phyloP scores from a whole-genome alignment of 2,113 vertebrate species.

The Hippotragus niger region DNA sequence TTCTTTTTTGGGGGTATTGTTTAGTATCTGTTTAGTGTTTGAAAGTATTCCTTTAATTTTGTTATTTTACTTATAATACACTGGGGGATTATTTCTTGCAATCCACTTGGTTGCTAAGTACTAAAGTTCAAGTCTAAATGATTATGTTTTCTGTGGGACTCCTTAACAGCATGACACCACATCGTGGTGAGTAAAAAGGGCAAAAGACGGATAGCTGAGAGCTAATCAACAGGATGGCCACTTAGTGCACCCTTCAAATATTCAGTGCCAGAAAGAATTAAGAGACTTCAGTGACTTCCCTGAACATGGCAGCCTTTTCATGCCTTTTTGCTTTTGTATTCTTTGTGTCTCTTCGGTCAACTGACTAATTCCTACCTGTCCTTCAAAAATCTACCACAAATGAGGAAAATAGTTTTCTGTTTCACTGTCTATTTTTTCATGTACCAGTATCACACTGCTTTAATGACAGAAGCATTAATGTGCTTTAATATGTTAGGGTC shows the following conservation, averaged over 20 bases:
- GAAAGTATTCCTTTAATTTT: neutral
- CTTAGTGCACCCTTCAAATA: neutral
- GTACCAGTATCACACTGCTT: neutral
- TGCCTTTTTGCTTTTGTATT: neutral
- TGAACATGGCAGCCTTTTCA: neutral
- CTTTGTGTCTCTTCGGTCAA: neutral
- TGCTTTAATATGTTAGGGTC: neutral
- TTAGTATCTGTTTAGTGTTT: neutral
- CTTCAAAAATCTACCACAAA: neutral
- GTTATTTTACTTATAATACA: neutral
- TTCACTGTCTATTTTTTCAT: neutral
- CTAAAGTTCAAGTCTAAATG: neutral
- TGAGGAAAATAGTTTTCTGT: neutral
- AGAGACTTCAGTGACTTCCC: neutral
- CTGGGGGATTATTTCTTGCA: neutral
- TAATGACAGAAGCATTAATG: neutral
- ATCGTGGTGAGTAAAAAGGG: neutral
- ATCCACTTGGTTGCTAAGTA: neutral
- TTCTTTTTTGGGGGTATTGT: neutral
- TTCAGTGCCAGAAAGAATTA: neutral
- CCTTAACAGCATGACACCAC: neutral
- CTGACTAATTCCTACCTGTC: neutral
- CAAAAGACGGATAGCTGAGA: neutral
- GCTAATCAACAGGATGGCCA: neutral
- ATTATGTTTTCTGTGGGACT: neutral